Evolutionary conservation across 1,140 invertebrate genomes (phyloP).

Genomic region (Cyclargus thomasi): DNA sequence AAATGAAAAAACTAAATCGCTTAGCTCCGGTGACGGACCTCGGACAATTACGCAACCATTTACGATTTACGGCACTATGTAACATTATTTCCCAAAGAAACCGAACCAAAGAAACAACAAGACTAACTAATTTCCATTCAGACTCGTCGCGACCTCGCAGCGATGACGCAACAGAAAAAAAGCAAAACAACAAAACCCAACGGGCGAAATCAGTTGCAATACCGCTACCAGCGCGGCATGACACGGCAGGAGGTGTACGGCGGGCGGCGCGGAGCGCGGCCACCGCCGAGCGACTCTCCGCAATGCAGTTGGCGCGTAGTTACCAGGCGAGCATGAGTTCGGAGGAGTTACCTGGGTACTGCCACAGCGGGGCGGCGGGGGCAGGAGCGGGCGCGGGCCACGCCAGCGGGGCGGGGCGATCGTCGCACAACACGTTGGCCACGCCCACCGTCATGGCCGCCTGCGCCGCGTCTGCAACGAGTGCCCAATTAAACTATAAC

Average conservation of each 20-base stretch:
- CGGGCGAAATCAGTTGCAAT: constrained; percentile 55
- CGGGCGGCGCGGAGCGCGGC: constrained; percentile 20
- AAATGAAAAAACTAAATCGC: constrained; percentile 37
- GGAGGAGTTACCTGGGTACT: constrained; percentile 81
- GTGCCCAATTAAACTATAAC: constrained; percentile 14
- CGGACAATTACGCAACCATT: background rate
- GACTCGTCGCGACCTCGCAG: background rate
- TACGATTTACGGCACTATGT: constrained; percentile 33
- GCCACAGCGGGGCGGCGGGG: constrained; percentile 80
- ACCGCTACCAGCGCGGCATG: constrained; percentile 62
- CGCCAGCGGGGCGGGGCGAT: constrained; percentile 61
- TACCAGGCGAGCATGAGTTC: constrained; percentile 60
- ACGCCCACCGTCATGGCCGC: constrained; percentile 78
- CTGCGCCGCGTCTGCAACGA: constrained; percentile 67
- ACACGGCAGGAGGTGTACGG: constrained; percentile 41
- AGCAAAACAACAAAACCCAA: constrained; percentile 24
- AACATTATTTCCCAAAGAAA: background rate
- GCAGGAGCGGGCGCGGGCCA: constrained; percentile 65
- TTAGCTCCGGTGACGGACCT: constrained; percentile 38
- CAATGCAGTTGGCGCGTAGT: constrained; percentile 69
- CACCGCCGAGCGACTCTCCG: constrained; percentile 57
- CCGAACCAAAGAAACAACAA: background rate
- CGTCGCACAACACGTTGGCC: constrained; percentile 73
- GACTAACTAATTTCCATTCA: background rate
- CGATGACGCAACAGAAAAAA: constrained; percentile 16